A percentile compares a stretch with the other conserved stretches of the same genome.
These are phyloP conservation scores for Ctenodactylus gundi DNA, from an alignment of 2,113 vertebrate genomes.

Conservation along the genomic window DNA sequence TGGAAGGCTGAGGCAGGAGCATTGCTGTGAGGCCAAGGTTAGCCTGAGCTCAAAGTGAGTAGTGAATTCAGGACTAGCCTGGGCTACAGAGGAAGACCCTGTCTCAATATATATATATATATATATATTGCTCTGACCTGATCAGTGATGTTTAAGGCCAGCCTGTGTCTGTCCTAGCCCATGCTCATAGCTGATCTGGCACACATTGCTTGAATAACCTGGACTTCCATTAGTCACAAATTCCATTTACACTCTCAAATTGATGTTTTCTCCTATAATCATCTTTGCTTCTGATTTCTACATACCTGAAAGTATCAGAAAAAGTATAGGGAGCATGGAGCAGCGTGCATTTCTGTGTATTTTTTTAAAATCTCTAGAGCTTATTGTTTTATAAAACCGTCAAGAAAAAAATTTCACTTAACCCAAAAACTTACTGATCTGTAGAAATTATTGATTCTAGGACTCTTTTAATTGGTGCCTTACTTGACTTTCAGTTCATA, in stretches of 20 bases:
- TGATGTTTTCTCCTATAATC: neutral
- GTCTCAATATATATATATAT: too few relatives aligned
- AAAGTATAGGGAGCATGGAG: neutral
- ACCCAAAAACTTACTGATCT: neutral
- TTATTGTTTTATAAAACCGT: slow-evolving; percentile 35
- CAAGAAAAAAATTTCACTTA: slow-evolving; percentile 46
- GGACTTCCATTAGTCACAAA: neutral
- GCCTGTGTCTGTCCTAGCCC: neutral
- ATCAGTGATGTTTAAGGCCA: neutral
- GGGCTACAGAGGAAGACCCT: too few relatives aligned
- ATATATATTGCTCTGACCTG: neutral
- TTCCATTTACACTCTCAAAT: neutral
- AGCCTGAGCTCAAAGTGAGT: too few relatives aligned
- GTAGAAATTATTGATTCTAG: neutral
- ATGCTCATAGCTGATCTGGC: neutral
- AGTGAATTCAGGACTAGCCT: too few relatives aligned
- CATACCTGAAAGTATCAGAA: slow-evolving; percentile 11
- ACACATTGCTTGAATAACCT: neutral
- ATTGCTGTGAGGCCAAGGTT: too few relatives aligned
- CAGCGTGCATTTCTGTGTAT: neutral
- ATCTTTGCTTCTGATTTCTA: neutral
- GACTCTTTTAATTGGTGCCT: neutral
- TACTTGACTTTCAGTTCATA: slow-evolving; percentile 27
- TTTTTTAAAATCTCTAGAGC: slow-evolving; percentile 21
- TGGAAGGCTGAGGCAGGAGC: too few relatives aligned